Percentiles rank a stretch among this genome's conserved stretches.
phyloP scores from a whole-genome alignment of 2,797 vertebrate species.

The Syngnathus rostellatus region DNA sequence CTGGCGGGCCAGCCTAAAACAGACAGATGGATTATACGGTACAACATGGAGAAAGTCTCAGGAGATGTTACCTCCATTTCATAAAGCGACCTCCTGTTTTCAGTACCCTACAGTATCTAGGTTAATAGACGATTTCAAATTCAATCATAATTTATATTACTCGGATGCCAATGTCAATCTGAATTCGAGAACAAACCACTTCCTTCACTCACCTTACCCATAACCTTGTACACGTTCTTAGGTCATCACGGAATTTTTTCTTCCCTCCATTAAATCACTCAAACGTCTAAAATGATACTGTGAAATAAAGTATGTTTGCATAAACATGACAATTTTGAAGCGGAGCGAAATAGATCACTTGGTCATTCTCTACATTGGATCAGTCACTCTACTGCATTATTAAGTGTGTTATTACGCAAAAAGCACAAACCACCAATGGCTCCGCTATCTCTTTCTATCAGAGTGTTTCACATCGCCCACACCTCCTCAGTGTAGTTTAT shows the following conservation, averaged over 20 bases:
- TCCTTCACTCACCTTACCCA: not conserved
- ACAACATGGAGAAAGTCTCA: too few species aligned
- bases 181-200: not conserved
- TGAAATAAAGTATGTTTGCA: not conserved
- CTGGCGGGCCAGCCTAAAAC: too few species aligned
- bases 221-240: not conserved
- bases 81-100: not conserved
- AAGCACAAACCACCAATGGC: not conserved
- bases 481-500: not conserved
- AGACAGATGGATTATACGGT: too few species aligned
- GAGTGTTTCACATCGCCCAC: not conserved
- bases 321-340: not conserved
- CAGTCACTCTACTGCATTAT: not conserved
- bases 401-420: not conserved
- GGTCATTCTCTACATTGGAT: not conserved
- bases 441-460: not conserved
- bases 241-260: not conserved
- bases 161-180: not conserved
- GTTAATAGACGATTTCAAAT: not conserved
- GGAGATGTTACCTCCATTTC: not conserved
- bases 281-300: not conserved
- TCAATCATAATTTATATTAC: not conserved
- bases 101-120: not conserved
- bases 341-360: not conserved
- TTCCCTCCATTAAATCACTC: not conserved